These are phyloP conservation scores for Melanophora roralis DNA, from an alignment of 2,888 invertebrate genomes.

Conservation along the genomic window DNA sequence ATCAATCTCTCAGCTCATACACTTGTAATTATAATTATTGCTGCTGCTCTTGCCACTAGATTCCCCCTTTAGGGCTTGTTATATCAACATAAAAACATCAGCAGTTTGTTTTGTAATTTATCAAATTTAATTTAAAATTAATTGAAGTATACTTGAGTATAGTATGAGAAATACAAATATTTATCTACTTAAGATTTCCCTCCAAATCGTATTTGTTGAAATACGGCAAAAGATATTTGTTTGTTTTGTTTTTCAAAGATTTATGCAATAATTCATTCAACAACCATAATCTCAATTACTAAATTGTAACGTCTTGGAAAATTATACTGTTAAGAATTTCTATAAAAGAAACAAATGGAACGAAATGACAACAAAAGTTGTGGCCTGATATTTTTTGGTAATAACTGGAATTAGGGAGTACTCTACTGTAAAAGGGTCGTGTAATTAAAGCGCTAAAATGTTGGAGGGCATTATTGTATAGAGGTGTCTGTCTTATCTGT, in stretches of 20 bases:
- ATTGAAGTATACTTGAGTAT: slow-evolving; percentile 44
- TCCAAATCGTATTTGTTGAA: background rate
- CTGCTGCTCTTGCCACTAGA: background rate
- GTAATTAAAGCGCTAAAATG: too few relatives aligned
- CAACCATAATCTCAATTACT: slow-evolving; percentile 68
- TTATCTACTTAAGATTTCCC: slow-evolving; percentile 6
- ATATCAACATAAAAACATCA: slow-evolving; percentile 70
- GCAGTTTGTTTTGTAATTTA: slow-evolving; percentile 63
- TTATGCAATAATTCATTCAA: slow-evolving; percentile 29
- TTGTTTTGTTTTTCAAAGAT: background rate
- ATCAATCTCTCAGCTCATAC: slow-evolving; percentile 32
- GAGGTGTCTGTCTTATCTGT: too few relatives aligned
- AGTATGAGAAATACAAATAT: background rate
- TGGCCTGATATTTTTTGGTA: background rate
- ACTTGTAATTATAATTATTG: slow-evolving; percentile 34
- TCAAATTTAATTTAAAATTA: slow-evolving; percentile 61
- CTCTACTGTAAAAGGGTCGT: too few relatives aligned
- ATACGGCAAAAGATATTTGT: background rate
- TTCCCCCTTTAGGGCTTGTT: slow-evolving; percentile 26
- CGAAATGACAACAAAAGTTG: background rate
- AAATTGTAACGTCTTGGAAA: slow-evolving; percentile 66
- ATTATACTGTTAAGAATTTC: slow-evolving; percentile 66
- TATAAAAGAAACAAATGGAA: background rate
- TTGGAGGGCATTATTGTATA: too few relatives aligned
- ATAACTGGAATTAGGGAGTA: background rate